Evolutionary conservation across 1,140 invertebrate species (phyloP).

Genomic region (Neodiprion lecontei): DNA sequence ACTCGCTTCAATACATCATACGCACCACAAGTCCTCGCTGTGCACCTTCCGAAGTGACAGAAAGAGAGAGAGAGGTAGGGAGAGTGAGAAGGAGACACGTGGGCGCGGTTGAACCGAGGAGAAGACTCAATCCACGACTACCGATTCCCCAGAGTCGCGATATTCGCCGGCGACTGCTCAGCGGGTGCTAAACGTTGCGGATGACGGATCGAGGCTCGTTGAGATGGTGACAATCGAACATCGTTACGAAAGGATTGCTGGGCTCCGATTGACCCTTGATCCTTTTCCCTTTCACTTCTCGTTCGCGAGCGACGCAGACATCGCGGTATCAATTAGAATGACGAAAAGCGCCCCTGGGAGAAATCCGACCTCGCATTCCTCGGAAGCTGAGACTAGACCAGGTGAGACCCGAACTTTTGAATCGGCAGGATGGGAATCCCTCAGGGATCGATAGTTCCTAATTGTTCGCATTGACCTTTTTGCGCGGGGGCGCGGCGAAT

Average conservation of each 20-base stretch:
- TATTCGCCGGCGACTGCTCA: neutral
- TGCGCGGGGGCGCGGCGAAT: neutral
- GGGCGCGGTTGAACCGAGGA: neutral
- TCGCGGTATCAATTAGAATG: neutral
- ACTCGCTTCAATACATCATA: too few relatives aligned
- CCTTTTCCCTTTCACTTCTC: too few relatives aligned
- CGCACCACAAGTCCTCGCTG: neutral
- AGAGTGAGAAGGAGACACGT: neutral
- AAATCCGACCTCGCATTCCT: neutral
- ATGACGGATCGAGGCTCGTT: neutral
- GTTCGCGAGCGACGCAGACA: too few relatives aligned
- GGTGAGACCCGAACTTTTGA: too few relatives aligned
- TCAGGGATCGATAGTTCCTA: neutral
- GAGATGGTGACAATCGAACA: neutral
- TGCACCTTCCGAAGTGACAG: neutral
- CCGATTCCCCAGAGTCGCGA: conserved; percentile 3
- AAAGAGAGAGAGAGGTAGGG: neutral
- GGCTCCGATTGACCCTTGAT: neutral
- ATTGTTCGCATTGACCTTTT: neutral
- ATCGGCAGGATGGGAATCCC: neutral
- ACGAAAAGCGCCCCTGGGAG: conserved; percentile 2
- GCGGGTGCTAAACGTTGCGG: neutral
- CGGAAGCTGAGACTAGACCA: too few relatives aligned
- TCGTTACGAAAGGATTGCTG: neutral
- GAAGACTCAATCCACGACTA: conserved; percentile 18